These are phyloP conservation scores for Dysmachus trigonus DNA, from an alignment of 2,888 invertebrate genomes.

Conservation along the genomic window DNA sequence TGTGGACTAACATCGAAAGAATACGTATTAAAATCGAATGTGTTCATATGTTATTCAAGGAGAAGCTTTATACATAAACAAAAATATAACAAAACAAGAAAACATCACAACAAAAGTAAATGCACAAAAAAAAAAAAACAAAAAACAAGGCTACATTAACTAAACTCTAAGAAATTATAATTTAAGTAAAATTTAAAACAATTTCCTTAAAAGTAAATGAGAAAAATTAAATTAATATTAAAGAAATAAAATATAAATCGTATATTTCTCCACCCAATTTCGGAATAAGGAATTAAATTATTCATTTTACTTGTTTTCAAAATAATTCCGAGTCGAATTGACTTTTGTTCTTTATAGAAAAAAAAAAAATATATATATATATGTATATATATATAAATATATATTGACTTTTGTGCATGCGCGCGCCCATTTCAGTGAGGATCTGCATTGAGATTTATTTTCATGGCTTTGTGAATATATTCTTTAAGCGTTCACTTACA, in stretches of 20 bases:
- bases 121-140: slow-evolving; percentile 14
- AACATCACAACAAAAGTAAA: slow-evolving; percentile 19
- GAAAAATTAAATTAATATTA: slow-evolving; percentile 20
- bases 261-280: slow-evolving; percentile 65
- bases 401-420: slow-evolving; percentile 18
- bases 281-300: slow-evolving; percentile 46
- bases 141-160: slow-evolving; percentile 18
- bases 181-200: slow-evolving; percentile 14
- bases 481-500: background rate
- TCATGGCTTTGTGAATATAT: background rate
- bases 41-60: slow-evolving; percentile 23
- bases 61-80: slow-evolving; percentile 38
- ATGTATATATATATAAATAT: too few species aligned
- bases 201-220: slow-evolving; percentile 33
- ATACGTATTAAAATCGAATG: slow-evolving; percentile 11
- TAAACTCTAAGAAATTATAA: slow-evolving; percentile 17
- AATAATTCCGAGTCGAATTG: background rate
- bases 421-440: background rate
- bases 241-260: slow-evolving; percentile 46
- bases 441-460: background rate
- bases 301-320: slow-evolving; percentile 5
- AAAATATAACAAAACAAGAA: slow-evolving; percentile 30
- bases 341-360: background rate
- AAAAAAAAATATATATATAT: too few species aligned
- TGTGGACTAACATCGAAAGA: background rate